Base-by-base conservation (phyloP, 2,113 vertebrate genomes). In the Motacilla tschutschensis region DNA sequence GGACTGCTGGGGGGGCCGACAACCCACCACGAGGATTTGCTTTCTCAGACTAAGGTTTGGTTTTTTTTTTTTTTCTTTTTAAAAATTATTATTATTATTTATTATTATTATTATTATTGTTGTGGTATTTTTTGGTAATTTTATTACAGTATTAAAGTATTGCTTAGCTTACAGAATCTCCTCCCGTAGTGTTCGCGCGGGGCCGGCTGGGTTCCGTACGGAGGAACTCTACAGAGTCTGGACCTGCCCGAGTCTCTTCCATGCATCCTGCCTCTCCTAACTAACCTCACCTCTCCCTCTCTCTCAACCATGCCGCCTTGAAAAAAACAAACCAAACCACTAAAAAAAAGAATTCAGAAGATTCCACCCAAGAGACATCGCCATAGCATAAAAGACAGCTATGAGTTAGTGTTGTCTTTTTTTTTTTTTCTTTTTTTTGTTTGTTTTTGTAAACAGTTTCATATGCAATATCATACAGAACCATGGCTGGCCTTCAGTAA, bases 401-500 rank as follows among this genome's bases (percentile, higher is more conserved):
- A 95, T 86, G 96, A 96, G 93, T 97, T 97, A 97, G 96, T 97
- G 96, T 97, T 91, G 44, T 0, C 36, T 59, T 31, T 51, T 87
- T 93, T 83, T 9, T 41, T 94, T 29, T 9, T 7, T 94, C 96
- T 86, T 10, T 53, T 91, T 91, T 87, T 33, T 40, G 91, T n/a
- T 21, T 43, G 93, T 97, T 95, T 96, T 96, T 98, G 96, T 98
- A 97, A 98, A 97, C 97, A 97, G 96, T 96, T 97, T 96, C 95
- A 95, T 97, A 97, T 93, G 97, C 97, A 97, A 94, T 97, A 97
- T 97, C 96, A 96, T 96, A 97, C 95, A 97, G 57, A 97, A 96
- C 96, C 97, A 98, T 96, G 97, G 97, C 96, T 97, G 97, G 97
- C 96, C 95, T 95, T 97, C 94, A 92, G 96, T 97, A 96, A 94